Evolutionary conservation across 2,888 invertebrate genomes (phyloP), one percentile per base, ranked within the genome.

Genomic region (Drosophila dives): DNA sequence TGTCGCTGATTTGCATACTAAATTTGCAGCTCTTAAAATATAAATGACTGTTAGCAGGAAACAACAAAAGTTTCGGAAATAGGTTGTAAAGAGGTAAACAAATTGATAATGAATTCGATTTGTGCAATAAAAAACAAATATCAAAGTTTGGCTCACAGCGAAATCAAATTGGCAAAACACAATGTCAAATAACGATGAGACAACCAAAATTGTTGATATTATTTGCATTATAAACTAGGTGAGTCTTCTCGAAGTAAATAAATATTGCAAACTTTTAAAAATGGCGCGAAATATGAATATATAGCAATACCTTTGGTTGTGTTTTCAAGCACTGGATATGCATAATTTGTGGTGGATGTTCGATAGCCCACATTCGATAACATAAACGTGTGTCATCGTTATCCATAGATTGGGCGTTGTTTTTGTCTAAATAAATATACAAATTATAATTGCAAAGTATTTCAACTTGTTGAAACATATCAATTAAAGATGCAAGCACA

Each of bases 31-130:
- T 63, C 61, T 78, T 66, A 51, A 78, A 59, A 78, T 78, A 78
- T 29, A 58, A n/a, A 72, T 74, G 71, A 75, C 72, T 55, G 23
- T 59, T 53, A 33, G 58, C 65, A 75, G 78, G 78, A 78, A 78
- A 69, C 58, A 51, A 34, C 48, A 68, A 61, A 62, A 65, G 54
- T 36, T 59, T 72, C 69, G 78, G 78, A 79, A 76, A 73, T 73
- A 45, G 64, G 49, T 51, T 66, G 63, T 66, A 61, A 65, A 40
- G 53, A 32, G n/a, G 33, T 45, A 65, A 74, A 65, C 69, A 62
- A 23, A 56, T 51, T 38, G 8, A 29, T 48, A 40, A 51, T 54
- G n/a, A 26, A 74, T 62, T 64, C 33, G 50, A 64, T 74, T 36
- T 59, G 26, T 40, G 32, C 12, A 40, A 42, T 49, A 50, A 71